Evolutionary conservation across 2,113 vertebrate genomes (phyloP).

Genomic region (Oplegnathus fasciatus): DNA sequence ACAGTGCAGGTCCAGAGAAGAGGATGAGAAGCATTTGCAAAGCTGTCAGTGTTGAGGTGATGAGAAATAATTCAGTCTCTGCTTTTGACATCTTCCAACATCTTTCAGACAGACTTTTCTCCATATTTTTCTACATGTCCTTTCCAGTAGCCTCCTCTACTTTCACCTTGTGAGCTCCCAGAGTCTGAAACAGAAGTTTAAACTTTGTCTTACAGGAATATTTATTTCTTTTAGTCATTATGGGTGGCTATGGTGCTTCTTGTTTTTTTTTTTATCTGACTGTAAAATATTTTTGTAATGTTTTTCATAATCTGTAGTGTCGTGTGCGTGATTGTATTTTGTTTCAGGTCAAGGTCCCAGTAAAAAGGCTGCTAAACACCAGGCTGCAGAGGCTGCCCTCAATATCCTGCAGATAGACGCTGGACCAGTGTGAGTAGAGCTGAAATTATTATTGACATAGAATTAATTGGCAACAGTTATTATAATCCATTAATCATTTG

Average conservation of each 20-base stretch:
- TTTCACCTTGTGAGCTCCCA: not conserved
- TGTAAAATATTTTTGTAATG: not conserved
- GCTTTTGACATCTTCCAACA: slow-evolving; percentile 7
- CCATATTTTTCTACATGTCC: not conserved
- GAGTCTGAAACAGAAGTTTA: not conserved
- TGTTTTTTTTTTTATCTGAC: not conserved
- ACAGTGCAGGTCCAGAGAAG: slow-evolving; percentile 29
- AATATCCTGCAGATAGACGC: slow-evolving; percentile 84
- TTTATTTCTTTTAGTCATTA: not conserved
- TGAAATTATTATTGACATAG: not conserved
- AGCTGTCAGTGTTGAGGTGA: slow-evolving; percentile 27
- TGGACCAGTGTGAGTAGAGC: slow-evolving; percentile 83
- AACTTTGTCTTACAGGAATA: too few species aligned
- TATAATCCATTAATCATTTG: not conserved
- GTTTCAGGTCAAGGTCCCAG: slow-evolving; percentile 89
- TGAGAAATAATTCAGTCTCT: slow-evolving; percentile 15
- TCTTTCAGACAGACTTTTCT: not conserved
- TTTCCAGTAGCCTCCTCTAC: not conserved
- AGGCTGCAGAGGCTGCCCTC: slow-evolving; percentile 89
- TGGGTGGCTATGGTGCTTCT: not conserved
- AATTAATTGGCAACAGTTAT: not conserved
- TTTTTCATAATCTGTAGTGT: not conserved
- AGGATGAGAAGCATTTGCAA: slow-evolving; percentile 28
- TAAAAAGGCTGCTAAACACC: slow-evolving; percentile 94
- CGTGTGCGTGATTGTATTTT: slow-evolving; percentile 27